These are phyloP conservation scores for Nothoprocta pentlandii DNA, from an alignment of 2,113 vertebrate genomes.

Conservation along the genomic window DNA sequence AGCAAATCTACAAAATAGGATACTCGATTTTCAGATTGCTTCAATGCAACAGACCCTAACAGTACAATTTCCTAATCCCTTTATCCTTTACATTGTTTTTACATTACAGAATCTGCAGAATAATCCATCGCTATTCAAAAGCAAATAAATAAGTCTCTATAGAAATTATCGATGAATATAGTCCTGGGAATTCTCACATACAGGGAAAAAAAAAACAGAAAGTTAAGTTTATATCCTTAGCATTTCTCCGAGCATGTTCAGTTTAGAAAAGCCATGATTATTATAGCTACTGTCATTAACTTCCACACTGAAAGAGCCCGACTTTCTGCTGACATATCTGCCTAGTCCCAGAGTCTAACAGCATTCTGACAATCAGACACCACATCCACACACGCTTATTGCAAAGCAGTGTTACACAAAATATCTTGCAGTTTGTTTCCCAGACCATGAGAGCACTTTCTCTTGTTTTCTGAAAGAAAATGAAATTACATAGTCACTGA, in stretches of 20 bases:
- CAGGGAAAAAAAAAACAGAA: no score
- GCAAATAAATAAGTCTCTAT: neutral
- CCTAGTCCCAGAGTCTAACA: neutral
- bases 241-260: neutral
- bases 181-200: neutral
- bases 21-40: neutral
- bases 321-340: neutral
- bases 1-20: neutral
- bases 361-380: neutral
- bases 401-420: neutral
- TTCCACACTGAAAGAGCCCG: neutral
- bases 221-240: neutral
- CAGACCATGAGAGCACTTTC: neutral
- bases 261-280: neutral
- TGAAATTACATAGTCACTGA: neutral
- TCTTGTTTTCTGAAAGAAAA: neutral
- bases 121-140: neutral
- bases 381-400: neutral
- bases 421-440: neutral
- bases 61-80: neutral
- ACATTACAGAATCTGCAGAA: neutral
- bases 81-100: fast-evolving
- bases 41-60: neutral
- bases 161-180: neutral
- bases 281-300: neutral